Evolutionary conservation across 2,888 invertebrate species (phyloP).

Genomic region (Plagiodera versicolora): DNA sequence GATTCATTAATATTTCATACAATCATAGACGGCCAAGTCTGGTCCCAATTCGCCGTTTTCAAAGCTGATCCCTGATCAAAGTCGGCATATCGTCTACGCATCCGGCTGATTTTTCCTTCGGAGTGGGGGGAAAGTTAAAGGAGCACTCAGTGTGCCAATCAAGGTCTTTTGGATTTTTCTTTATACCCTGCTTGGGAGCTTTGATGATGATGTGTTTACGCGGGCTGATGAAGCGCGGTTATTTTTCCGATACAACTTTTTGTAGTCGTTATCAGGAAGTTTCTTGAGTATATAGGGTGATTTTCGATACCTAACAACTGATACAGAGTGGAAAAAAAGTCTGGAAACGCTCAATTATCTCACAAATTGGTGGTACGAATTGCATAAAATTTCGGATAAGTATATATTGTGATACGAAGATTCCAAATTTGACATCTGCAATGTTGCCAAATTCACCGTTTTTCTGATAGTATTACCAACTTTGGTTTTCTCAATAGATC

Average conservation of each 20-base stretch:
- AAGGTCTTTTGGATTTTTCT: slow-evolving; percentile 40
- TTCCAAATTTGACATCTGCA: too few relatives aligned
- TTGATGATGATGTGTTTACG: slow-evolving; percentile 18
- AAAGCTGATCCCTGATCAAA: slow-evolving; percentile 55
- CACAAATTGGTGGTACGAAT: too few relatives aligned
- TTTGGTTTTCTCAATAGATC: too few relatives aligned
- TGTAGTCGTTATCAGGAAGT: too few relatives aligned
- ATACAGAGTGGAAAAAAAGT: too few relatives aligned
- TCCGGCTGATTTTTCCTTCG: slow-evolving; percentile 45
- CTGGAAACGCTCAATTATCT: too few relatives aligned
- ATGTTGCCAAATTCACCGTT: too few relatives aligned
- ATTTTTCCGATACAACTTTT: background rate
- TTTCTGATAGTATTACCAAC: too few relatives aligned
- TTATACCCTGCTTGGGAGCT: slow-evolving; percentile 32
- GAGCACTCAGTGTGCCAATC: slow-evolving; percentile 37
- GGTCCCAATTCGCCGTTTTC: slow-evolving; percentile 32
- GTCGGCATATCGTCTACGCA: slow-evolving; percentile 45
- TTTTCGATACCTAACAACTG: too few relatives aligned
- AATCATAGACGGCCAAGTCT: slow-evolving; percentile 50
- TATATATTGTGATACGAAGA: too few relatives aligned
- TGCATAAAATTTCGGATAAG: too few relatives aligned
- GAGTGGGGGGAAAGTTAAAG: slow-evolving; percentile 17
- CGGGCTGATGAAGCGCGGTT: slow-evolving; percentile 10
- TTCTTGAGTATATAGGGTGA: too few relatives aligned
- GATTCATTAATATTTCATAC: slow-evolving; percentile 60